Evolutionary conservation across 92 coral and sea anemone species (phyloP).

Genomic region (Zoanthus solanderi): DNA sequence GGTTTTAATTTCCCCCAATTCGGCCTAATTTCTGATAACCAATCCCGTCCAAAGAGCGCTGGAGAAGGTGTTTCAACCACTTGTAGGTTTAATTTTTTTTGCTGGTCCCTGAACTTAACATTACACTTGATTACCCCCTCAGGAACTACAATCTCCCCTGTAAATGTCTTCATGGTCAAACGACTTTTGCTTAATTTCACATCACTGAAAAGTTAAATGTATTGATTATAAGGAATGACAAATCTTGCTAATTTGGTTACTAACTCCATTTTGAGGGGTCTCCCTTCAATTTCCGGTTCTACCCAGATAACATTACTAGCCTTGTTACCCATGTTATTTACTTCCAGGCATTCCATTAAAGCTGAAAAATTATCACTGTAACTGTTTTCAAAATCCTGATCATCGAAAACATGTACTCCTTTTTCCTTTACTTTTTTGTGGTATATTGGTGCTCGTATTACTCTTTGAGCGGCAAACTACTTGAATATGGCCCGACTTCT

Average conservation of each 20-base stretch:
- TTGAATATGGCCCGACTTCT: no score
- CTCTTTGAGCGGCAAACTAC: no score
- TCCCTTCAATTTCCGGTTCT: no score
- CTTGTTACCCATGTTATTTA: no score
- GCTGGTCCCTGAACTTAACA: neutral
- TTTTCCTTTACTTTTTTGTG: no score
- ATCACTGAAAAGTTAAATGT: neutral
- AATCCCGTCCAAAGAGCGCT: neutral
- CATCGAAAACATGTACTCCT: no score
- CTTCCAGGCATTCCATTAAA: no score
- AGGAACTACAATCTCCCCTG: neutral
- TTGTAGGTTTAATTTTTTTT: neutral
- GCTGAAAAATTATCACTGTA: no score
- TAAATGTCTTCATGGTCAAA: neutral
- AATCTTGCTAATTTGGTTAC: neutral
- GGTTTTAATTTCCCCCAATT: constrained; percentile 4
- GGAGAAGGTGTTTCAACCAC: neutral
- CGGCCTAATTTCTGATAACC: neutral
- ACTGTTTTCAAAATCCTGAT: no score
- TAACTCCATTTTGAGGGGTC: neutral
- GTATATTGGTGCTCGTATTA: no score
- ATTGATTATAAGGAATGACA: constrained; percentile 1
- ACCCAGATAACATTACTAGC: no score
- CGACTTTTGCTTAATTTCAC: neutral
- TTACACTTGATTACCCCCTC: neutral